Conservation (phyloP, 2,797 vertebrate genomes). For the Decapterus maruadsi region DNA sequence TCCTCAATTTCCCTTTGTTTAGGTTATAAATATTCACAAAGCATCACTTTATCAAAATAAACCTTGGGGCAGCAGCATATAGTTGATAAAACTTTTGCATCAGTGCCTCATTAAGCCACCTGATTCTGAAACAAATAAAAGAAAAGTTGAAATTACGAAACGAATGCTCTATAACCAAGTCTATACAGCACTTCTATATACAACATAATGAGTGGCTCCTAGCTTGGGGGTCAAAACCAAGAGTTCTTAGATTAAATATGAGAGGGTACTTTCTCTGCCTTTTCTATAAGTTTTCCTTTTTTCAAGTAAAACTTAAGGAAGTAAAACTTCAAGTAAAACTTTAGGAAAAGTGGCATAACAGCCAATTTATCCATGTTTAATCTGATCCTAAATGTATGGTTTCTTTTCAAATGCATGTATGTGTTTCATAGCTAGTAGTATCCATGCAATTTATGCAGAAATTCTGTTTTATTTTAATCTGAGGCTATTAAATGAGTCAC, state of each 20-base stretch:
- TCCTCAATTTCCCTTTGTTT: conserved; percentile 15
- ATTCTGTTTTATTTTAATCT: neutral
- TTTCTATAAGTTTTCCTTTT: neutral
- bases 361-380: neutral
- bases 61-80: neutral
- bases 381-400: no score
- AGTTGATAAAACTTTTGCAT: conserved; percentile 6
- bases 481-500: neutral
- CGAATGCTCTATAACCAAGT: neutral
- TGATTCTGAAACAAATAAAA: conserved; percentile 20
- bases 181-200: neutral
- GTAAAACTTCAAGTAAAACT: no score
- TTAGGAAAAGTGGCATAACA: neutral
- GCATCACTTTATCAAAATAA: conserved; percentile 6
- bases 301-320: neutral
- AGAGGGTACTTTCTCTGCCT: neutral
- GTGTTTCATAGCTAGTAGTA: neutral
- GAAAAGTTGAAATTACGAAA: conserved; percentile 2
- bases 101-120: conserved; percentile 6
- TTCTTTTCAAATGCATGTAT: no score
- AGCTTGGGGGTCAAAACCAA: neutral
- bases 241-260: neutral
- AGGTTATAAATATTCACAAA: conserved; percentile 19
- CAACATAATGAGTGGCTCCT: neutral
- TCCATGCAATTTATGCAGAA: neutral